phyloP scores from a whole-genome alignment of 1,140 invertebrate species.

The Bombus confusus region DNA sequence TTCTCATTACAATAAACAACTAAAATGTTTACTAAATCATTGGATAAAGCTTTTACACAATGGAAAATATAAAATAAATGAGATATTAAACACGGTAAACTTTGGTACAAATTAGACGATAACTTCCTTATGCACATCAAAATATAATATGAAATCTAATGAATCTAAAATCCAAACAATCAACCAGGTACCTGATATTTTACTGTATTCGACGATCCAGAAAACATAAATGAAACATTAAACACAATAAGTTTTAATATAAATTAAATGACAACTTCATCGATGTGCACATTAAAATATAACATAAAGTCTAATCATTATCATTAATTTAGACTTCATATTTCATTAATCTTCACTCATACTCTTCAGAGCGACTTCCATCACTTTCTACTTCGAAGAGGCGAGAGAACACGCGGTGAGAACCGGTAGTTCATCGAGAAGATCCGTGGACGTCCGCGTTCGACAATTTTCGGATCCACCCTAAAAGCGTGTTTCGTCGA shows the following conservation, averaged over 20 bases:
- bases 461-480: conserved; percentile 41
- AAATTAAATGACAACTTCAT: background rate
- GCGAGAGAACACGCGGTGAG: background rate
- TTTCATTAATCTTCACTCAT: background rate
- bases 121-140: background rate
- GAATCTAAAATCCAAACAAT: too few relatives aligned
- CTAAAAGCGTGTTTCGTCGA: conserved; percentile 40
- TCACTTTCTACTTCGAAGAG: background rate
- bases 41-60: background rate
- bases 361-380: background rate
- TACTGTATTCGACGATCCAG: too few relatives aligned
- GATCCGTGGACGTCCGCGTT: background rate
- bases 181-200: too few relatives aligned
- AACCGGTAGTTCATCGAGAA: background rate
- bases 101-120: background rate
- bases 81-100: background rate
- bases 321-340: background rate
- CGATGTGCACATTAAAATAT: background rate
- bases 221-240: background rate
- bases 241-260: background rate
- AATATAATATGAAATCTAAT: background rate
- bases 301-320: background rate
- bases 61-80: background rate
- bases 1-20: background rate
- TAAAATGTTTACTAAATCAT: too few relatives aligned